These are phyloP conservation scores for Tethea ocularis DNA, from an alignment of 2,888 invertebrate species.

Conservation along the genomic window DNA sequence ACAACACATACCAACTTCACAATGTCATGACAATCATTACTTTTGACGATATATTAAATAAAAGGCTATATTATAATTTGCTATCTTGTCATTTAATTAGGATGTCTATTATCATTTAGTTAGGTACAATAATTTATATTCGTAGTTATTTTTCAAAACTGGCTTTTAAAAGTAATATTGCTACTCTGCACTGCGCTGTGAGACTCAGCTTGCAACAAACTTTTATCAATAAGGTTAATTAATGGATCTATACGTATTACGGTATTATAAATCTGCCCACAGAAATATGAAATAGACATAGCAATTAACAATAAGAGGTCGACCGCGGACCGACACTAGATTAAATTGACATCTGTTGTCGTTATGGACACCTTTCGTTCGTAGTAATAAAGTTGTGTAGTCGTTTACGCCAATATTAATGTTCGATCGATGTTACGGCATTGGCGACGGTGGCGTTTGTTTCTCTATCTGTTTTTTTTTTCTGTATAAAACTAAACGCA, in stretches of 20 bases:
- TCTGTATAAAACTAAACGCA: too few species aligned
- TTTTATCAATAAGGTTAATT: not conserved
- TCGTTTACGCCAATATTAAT: not conserved
- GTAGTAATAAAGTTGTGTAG: not conserved
- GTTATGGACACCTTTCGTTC: not conserved
- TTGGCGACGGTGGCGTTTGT: not conserved
- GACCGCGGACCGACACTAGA: not conserved
- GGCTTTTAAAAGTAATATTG: too few species aligned
- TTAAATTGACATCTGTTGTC: conserved; percentile 8
- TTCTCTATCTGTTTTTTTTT: not conserved
- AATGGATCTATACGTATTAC: not conserved
- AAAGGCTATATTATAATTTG: too few species aligned
- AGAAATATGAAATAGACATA: not conserved
- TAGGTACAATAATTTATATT: too few species aligned
- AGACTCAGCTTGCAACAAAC: not conserved
- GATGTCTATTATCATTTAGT: too few species aligned
- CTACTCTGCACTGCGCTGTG: not conserved
- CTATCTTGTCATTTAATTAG: too few species aligned
- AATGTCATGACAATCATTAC: too few species aligned
- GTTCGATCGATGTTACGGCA: not conserved
- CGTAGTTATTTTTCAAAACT: not conserved
- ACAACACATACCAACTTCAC: too few species aligned
- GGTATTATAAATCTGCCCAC: not conserved
- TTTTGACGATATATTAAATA: too few species aligned
- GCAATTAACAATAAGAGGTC: not conserved